Percentiles rank a stretch among this genome's conserved stretches.
These are phyloP conservation scores for Cancer borealis DNA, from an alignment of 2,888 invertebrate genomes.

Conservation along the genomic window DNA sequence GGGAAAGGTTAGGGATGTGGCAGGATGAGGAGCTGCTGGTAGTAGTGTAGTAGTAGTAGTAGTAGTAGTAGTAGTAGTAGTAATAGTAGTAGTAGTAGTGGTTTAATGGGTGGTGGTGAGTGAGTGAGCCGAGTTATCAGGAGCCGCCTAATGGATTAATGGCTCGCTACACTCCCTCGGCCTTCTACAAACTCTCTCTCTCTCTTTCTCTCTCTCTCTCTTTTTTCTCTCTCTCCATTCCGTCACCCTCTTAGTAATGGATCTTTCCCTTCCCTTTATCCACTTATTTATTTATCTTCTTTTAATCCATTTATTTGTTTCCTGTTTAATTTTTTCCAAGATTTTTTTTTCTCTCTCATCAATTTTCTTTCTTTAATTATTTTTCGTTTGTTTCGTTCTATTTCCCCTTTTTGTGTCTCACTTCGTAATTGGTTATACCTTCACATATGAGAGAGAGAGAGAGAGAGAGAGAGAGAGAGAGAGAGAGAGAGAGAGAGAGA, in stretches of 20 bases:
- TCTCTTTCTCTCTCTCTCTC: background rate
- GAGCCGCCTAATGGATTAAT: slow-evolving; percentile 5
- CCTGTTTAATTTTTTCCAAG: background rate
- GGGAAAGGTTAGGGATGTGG: background rate
- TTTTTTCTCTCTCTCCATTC: background rate
- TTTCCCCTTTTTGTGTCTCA: no score
- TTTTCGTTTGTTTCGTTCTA: no score
- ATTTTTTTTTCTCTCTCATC: no score
- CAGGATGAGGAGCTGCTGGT: background rate
- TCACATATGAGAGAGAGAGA: no score
- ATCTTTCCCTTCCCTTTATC: no score
- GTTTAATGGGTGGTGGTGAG: slow-evolving; percentile 10
- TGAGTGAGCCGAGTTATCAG: background rate
- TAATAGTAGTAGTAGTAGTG: background rate
- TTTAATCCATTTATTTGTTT: background rate
- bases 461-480: background rate
- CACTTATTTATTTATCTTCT: background rate
- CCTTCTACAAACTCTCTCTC: background rate
- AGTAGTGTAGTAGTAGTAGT: background rate
- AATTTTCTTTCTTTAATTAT: no score
- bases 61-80: no score
- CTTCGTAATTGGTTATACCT: no score
- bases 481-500: slow-evolving; percentile 1
- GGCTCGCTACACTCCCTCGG: background rate
- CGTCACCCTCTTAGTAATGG: background rate